These are phyloP conservation scores for Megalopta genalis DNA, from an alignment of 1,140 invertebrate species.

Conservation along the genomic window DNA sequence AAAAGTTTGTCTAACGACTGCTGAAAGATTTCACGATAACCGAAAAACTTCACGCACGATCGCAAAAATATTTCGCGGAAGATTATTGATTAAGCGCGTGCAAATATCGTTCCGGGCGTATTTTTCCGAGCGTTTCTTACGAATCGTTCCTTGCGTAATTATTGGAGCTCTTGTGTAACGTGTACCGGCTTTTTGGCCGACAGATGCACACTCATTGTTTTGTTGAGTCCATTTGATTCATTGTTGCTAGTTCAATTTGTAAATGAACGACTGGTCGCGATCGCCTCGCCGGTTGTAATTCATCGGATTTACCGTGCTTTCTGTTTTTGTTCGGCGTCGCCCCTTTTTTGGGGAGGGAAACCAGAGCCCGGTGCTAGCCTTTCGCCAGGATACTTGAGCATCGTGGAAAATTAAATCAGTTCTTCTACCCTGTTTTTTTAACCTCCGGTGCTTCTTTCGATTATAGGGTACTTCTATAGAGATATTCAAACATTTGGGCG, in stretches of 20 bases:
- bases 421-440: background rate
- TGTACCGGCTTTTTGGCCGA: background rate
- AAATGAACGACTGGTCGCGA: constrained; percentile 13
- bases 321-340: background rate
- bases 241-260: constrained; percentile 27
- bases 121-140: background rate
- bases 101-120: background rate
- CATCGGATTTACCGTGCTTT: constrained; percentile 4
- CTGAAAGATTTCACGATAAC: too few relatives aligned
- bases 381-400: background rate
- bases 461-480: too few relatives aligned
- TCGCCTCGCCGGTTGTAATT: background rate
- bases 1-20: background rate
- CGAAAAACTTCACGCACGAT: too few relatives aligned
- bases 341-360: background rate
- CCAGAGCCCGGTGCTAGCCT: too few relatives aligned
- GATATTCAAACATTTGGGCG: too few relatives aligned
- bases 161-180: background rate
- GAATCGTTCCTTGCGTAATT: background rate
- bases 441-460: too few relatives aligned
- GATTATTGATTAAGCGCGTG: background rate
- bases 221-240: constrained; percentile 8
- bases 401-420: background rate
- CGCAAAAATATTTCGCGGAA: too few relatives aligned
- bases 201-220: background rate